Evolutionary conservation across 2,113 vertebrate genomes (phyloP).

Genomic region (Anser cygnoides): DNA sequence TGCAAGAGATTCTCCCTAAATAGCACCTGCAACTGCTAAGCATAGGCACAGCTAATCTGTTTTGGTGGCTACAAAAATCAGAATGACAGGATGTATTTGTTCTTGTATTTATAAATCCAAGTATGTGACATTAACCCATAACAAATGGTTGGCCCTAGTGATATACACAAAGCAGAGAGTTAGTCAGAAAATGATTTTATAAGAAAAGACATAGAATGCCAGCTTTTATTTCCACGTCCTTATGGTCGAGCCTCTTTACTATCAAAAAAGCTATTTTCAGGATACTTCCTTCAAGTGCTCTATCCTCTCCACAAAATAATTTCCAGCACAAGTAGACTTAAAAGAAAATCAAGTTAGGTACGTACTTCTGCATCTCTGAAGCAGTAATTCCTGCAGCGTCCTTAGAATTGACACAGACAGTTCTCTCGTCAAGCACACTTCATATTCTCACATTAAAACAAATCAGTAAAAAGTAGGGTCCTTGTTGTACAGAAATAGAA

Average conservation of each 20-base stretch:
- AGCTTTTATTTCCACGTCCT: background rate
- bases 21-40: background rate
- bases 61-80: background rate
- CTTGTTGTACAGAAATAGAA: background rate
- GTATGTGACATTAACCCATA: background rate
- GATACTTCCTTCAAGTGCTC: background rate
- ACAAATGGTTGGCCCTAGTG: background rate
- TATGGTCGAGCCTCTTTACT: background rate
- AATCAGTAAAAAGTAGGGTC: background rate
- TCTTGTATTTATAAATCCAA: background rate
- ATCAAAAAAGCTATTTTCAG: background rate
- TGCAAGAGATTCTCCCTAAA: background rate
- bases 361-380: background rate
- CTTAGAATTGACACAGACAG: background rate
- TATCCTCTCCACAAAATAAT: background rate
- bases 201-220: background rate
- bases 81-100: background rate
- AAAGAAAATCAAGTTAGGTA: background rate
- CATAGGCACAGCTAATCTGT: too few species aligned
- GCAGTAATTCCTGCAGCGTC: background rate
- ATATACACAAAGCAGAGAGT: background rate
- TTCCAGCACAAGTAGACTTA: background rate
- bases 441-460: background rate
- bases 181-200: background rate
- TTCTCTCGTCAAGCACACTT: background rate